Conservation (phyloP, 2,113 vertebrate species). For the Phocoena sinus region DNA sequence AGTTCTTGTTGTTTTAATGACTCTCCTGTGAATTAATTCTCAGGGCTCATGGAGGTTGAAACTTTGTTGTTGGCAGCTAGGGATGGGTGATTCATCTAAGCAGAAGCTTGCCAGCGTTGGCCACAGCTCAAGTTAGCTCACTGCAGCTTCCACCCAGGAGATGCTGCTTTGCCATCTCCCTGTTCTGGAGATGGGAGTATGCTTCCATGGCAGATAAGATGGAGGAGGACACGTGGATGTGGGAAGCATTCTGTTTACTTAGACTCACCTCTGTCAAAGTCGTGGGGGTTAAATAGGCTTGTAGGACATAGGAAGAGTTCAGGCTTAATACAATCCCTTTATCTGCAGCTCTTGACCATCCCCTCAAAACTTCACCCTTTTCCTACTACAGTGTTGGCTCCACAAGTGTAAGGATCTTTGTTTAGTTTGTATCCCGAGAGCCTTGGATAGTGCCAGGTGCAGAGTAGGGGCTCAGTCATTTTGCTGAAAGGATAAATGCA, state of each 20-base stretch:
- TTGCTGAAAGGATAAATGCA: background rate
- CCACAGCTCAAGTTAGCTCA: background rate
- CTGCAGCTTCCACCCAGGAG: background rate
- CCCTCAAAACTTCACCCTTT: background rate
- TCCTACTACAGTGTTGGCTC: accelerated
- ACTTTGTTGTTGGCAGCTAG: background rate
- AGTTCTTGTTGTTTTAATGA: background rate
- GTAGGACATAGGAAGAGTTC: background rate
- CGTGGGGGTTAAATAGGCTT: background rate
- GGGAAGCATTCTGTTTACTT: background rate
- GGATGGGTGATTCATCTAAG: background rate
- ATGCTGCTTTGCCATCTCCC: background rate
- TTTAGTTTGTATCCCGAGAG: background rate
- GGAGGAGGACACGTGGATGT: background rate
- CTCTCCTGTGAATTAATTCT: background rate
- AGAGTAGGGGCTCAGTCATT: accelerated
- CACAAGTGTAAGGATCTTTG: background rate
- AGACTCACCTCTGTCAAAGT: background rate
- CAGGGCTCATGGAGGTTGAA: background rate
- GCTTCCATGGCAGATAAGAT: too few species aligned
- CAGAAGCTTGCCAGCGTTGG: background rate
- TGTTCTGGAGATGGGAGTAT: background rate
- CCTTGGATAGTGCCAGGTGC: background rate
- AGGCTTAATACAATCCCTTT: background rate
- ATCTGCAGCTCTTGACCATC: background rate